Base-by-base conservation (phyloP, 37 sponge, comb jelly and placozoan species). In the Corticium candelabrum region DNA sequence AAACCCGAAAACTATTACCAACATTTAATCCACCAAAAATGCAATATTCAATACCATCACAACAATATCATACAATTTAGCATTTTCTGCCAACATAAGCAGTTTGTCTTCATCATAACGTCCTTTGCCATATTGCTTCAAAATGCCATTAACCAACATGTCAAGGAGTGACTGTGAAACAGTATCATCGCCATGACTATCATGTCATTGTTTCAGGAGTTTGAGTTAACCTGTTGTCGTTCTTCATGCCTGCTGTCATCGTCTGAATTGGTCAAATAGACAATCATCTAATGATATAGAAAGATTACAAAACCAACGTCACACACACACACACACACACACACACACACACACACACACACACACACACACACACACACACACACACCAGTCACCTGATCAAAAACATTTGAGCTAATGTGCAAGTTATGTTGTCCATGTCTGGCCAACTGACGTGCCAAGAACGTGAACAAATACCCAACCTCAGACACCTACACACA, bases 361-460 rank as follows among this genome's bases (percentile, higher is more conserved):
- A n/a, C n/a, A n/a, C n/a, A n/a, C n/a, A n/a, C n/a, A n/a, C n/a
- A n/a, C n/a, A n/a, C n/a, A n/a, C n/a, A n/a, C n/a, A n/a, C n/a
- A n/a, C n/a, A 41, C 29, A 70, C 33, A 33, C 29, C 73, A n/a
- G 74, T 0, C 40, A 33, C 4, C 38, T 34, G 37, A n/a, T n/a
- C n/a, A n/a, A n/a, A n/a, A n/a, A n/a, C n/a, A n/a, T n/a, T n/a
- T n/a, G n/a, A n/a, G n/a, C n/a, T n/a, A n/a, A n/a, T n/a, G n/a
- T n/a, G n/a, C 80, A 79, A 3, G 3, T 73, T 88, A 57, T 76
- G 77, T 30, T 57, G 38, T 5, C 77, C 50, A 75, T 87, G 77
- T 35, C 79, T 82, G n/a, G 90, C 89, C 1, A 81, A 84, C 34
- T 91, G 92, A 32, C 92, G 56, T 34, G 92, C 92, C 37, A 91